Percentiles rank a stretch among this genome's conserved stretches.
Conservation (phyloP, 2,888 invertebrate genomes). For the Luffia ferchaultella region DNA sequence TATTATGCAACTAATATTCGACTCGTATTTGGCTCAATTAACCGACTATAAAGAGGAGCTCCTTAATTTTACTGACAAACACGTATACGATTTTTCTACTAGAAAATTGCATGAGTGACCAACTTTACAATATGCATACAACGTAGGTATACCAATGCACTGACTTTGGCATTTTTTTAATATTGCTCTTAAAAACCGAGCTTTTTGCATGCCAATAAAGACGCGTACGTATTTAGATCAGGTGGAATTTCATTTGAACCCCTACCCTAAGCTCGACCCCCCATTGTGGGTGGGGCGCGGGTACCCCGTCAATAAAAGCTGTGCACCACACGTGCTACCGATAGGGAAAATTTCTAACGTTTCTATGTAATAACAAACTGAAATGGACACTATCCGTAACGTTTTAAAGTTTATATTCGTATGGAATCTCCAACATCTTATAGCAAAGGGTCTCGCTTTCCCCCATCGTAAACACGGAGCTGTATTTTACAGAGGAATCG, state of each 20-base stretch:
- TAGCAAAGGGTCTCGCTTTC: constrained; percentile 44
- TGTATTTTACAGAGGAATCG: constrained; percentile 28
- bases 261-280: too few species aligned
- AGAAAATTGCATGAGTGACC: too few species aligned
- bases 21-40: too few species aligned
- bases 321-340: constrained; percentile 55
- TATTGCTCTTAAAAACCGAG: background rate
- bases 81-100: too few species aligned
- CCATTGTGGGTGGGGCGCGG: constrained; percentile 31
- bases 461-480: constrained; percentile 53
- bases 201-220: constrained; percentile 39
- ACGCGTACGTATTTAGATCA: constrained; percentile 42
- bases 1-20: too few species aligned
- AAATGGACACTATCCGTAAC: too few species aligned
- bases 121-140: background rate
- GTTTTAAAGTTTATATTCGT: too few species aligned
- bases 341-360: constrained; percentile 41
- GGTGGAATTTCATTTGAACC: constrained; percentile 52
- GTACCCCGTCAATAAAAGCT: constrained; percentile 53
- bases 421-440: constrained; percentile 14
- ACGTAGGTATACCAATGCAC: background rate
- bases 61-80: too few species aligned
- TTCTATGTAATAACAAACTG: too few species aligned
- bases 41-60: too few species aligned
- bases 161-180: background rate